A percentile compares a stretch with the other conserved stretches of the same genome.
phyloP scores from a whole-genome alignment of 92 coral and sea anemone genomes.

The Epizoanthus rinbou region DNA sequence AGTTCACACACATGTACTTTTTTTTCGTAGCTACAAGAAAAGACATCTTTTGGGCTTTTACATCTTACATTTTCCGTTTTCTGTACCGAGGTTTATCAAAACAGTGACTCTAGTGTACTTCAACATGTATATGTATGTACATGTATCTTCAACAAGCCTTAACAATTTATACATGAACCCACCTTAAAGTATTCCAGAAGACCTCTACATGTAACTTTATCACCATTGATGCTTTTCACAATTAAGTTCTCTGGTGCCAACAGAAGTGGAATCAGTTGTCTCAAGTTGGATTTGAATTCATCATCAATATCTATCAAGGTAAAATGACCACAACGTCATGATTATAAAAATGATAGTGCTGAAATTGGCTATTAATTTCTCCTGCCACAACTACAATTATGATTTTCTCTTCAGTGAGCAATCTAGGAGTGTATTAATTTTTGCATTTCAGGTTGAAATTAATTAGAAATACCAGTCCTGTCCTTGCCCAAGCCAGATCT shows the following conservation, averaged over 20 bases:
- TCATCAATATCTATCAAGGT: slow-evolving; percentile 79
- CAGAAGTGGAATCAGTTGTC: slow-evolving; percentile 71
- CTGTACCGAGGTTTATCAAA: no score
- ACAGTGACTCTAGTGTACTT: no score
- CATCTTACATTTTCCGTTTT: no score
- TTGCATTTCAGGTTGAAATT: no score
- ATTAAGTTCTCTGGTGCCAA: slow-evolving; percentile 83
- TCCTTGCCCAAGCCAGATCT: no score
- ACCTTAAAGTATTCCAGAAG: slow-evolving; percentile 96
- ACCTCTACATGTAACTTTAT: slow-evolving; percentile 90
- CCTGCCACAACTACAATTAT: not conserved
- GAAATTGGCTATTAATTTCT: no score
- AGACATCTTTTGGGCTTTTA: no score
- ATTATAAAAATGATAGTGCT: not conserved
- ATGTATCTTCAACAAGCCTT: no score
- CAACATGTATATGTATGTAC: no score
- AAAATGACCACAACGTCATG: not conserved
- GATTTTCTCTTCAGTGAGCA: not conserved
- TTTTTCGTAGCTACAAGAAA: no score
- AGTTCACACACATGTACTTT: no score
- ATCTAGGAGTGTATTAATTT: not conserved
- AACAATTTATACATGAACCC: not conserved
- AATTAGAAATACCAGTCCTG: no score
- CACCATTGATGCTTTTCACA: slow-evolving; percentile 87
- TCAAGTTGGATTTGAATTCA: slow-evolving; percentile 75